Conservation (phyloP, 2,888 invertebrate genomes). For the Lasioglossum morio region DNA sequence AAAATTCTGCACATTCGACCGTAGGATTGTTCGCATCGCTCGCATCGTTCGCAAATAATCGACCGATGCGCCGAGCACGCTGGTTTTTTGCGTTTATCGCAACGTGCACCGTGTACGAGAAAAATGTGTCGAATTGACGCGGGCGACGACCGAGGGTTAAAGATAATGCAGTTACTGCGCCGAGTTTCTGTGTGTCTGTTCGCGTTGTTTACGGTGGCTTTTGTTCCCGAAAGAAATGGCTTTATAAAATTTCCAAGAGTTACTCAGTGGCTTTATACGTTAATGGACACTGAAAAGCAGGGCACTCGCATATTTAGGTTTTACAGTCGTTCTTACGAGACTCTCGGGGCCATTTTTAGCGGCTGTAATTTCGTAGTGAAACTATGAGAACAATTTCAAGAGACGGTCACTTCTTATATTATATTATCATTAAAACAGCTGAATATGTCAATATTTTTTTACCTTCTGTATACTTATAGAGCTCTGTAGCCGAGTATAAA, state of each 20-base stretch:
- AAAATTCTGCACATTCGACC: constrained; percentile 2
- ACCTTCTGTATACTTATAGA: too few species aligned
- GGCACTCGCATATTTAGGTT: neutral
- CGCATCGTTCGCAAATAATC: neutral
- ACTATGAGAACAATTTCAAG: neutral
- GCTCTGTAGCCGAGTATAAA: too few species aligned
- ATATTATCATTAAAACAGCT: too few species aligned
- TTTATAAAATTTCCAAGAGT: neutral
- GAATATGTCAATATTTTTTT: too few species aligned
- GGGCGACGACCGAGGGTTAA: neutral
- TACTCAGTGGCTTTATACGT: neutral
- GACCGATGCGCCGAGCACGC: neutral
- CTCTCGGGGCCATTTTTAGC: too few species aligned
- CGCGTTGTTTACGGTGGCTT: neutral
- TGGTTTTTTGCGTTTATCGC: constrained; percentile 3
- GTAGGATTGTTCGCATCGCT: constrained; percentile 11
- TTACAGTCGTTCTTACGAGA: neutral
- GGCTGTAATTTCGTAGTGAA: too few species aligned
- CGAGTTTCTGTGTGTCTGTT: neutral
- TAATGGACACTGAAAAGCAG: neutral
- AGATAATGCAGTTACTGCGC: neutral
- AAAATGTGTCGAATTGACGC: neutral
- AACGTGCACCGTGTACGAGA: neutral
- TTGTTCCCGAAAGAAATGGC: neutral
- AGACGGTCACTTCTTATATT: neutral